Base-by-base conservation (phyloP, 1,140 invertebrate genomes). In the Drosophila santomea region DNA sequence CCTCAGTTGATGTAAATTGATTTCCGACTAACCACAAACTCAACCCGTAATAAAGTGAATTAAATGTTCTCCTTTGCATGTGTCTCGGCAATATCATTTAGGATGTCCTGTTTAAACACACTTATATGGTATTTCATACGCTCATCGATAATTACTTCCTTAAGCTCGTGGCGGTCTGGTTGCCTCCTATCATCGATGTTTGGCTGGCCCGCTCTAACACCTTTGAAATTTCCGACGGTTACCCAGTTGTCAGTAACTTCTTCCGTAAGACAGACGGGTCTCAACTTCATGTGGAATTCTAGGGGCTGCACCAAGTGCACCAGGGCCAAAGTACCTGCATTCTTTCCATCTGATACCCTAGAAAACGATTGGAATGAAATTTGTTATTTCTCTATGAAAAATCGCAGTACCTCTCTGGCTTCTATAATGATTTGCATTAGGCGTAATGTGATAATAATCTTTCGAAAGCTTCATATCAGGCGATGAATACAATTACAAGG, bases 11-110 rank as follows among this genome's bases (percentile, higher is more conserved):
- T 88, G 64, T 45, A 83, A 61, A 78, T 77, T 80, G 55, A 88
- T 80, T 89, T 78, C 62, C 73, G 74, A 74, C 69, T 82, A 74
- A 79, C 64, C 52, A 72, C 52, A 44, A 85, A 89, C 50, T 80
- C 64, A 74, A 63, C 62, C 41, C 58, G 81, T 80, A 89, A 88
- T 88, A 88, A 89, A 89, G 74, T 69, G 52, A 80, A 84, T 78
- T 89, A 67, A 81, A 84, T 74, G 84, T 88, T 89, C 7, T 12
- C 39, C 36, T 32, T 57, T 12, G 20, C 23, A 41, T 58, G n/a
- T 38, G 28, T 41, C 6, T 48, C 20, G 32, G 6, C 2, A 6
- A 61, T 45, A 7, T 58, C 1, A 1, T 14, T 7, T 17, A 0
- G 7, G 2, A 76, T 68, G 10, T 23, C 4, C 1, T 14, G 3